phyloP scores from a whole-genome alignment of 2,113 vertebrate species.

The Todiramphus chloris region DNA sequence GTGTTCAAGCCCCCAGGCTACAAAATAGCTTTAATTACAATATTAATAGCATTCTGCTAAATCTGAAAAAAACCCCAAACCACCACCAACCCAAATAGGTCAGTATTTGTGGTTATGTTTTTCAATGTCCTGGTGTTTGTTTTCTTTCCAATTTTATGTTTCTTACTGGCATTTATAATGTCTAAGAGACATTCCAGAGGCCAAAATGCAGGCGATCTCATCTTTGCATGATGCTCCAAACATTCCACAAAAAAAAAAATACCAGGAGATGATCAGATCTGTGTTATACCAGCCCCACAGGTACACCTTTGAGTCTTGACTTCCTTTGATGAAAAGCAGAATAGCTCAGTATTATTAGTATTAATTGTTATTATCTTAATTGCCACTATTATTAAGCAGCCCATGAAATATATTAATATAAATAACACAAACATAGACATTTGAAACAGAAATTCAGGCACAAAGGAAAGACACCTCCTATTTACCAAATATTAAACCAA shows the following conservation, averaged over 20 bases:
- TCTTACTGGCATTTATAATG: slow-evolving; percentile 48
- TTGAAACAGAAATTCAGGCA: not conserved
- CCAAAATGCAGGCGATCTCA: slow-evolving; percentile 19
- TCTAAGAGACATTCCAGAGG: slow-evolving; percentile 55
- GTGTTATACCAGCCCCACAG: slow-evolving; percentile 7
- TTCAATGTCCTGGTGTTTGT: slow-evolving; percentile 26
- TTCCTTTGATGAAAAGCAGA: slow-evolving; percentile 61
- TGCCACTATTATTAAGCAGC: slow-evolving; percentile 42
- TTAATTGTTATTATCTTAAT: slow-evolving; percentile 66
- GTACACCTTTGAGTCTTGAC: slow-evolving; percentile 28
- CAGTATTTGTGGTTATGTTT: slow-evolving; percentile 50
- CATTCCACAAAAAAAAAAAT: slow-evolving; percentile 35
- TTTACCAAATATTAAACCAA: slow-evolving; percentile 36
- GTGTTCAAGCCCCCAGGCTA: slow-evolving; percentile 11
- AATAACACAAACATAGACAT: slow-evolving; percentile 32
- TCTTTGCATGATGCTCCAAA: slow-evolving; percentile 20
- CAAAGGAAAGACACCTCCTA: slow-evolving; percentile 9
- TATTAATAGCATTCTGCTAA: slow-evolving; percentile 57
- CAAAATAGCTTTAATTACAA: slow-evolving; percentile 48
- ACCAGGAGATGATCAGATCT: slow-evolving; percentile 15
- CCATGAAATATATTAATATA: slow-evolving; percentile 38
- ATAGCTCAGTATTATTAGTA: slow-evolving; percentile 33
- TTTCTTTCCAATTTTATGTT: slow-evolving; percentile 47
- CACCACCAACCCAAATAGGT: not conserved
- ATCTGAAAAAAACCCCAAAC: not conserved